A percentile compares a stretch with the other conserved stretches of the same genome.
Evolutionary conservation across 2,888 invertebrate species (phyloP).

Genomic region (Halocaridina rubra): DNA sequence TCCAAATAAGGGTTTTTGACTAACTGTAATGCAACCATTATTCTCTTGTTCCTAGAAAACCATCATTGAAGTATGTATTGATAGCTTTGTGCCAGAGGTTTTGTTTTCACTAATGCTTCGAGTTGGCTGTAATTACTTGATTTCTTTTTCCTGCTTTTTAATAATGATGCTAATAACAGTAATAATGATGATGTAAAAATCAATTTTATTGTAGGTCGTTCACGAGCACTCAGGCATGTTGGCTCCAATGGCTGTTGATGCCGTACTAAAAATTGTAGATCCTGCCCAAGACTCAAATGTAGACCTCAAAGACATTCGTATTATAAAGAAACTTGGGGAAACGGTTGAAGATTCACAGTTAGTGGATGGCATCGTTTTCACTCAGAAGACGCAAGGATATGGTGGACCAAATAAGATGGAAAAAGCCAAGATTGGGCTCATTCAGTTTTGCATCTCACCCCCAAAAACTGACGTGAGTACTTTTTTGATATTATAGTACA

Average conservation of each 20-base stretch:
- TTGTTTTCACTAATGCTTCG: too few species aligned
- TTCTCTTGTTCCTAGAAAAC: too few species aligned
- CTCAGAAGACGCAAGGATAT: slow-evolving; percentile 84
- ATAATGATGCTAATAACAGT: too few species aligned
- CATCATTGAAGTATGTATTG: too few species aligned
- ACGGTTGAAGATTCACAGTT: slow-evolving; percentile 98
- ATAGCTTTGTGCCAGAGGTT: too few species aligned
- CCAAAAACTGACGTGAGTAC: slow-evolving; percentile 97
- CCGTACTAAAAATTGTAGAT: slow-evolving; percentile 87
- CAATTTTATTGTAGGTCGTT: slow-evolving; percentile 77
- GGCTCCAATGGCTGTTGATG: slow-evolving; percentile 97
- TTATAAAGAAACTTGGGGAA: slow-evolving; percentile 96
- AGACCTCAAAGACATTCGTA: slow-evolving; percentile 94
- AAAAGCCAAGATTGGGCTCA: slow-evolving; percentile 97
- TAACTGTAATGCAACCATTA: too few species aligned
- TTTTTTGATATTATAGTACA: too few species aligned
- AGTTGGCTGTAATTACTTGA: too few species aligned
- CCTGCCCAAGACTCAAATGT: slow-evolving; percentile 81
- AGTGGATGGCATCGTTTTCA: slow-evolving; percentile 94
- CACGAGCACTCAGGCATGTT: slow-evolving; percentile 95
- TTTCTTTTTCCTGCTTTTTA: too few species aligned
- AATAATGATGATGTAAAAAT: not conserved
- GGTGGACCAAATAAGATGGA: slow-evolving; percentile 94
- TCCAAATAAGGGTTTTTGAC: too few species aligned
- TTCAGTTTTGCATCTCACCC: slow-evolving; percentile 99